These are phyloP conservation scores for Muntiacus reevesi DNA, from an alignment of 2,113 vertebrate species.

Conservation along the genomic window DNA sequence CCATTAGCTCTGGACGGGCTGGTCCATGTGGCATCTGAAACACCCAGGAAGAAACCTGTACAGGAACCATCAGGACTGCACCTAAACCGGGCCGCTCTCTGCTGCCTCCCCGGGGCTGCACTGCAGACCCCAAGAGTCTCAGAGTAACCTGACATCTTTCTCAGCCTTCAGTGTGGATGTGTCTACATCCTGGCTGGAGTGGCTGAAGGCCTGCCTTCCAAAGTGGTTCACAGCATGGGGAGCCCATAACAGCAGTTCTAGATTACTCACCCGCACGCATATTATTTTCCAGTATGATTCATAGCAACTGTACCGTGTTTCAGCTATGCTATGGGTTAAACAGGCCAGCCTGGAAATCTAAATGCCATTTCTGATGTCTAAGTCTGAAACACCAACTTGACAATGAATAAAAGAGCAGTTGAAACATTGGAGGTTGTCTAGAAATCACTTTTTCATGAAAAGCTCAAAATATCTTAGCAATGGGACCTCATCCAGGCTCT, in stretches of 20 bases:
- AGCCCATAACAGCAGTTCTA: not conserved
- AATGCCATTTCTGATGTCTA: not conserved
- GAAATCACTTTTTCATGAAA: conserved; percentile 25
- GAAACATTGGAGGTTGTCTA: not conserved
- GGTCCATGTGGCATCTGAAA: not conserved
- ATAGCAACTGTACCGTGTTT: not conserved
- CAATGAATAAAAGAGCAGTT: conserved; percentile 5
- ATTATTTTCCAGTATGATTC: not conserved
- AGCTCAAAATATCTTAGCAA: not conserved
- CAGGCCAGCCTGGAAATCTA: conserved; percentile 6
- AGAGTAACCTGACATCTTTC: not conserved
- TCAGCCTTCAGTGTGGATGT: not conserved
- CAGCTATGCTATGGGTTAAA: not conserved
- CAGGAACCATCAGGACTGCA: not conserved
- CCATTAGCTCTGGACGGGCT: not conserved
- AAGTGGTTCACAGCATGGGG: not conserved
- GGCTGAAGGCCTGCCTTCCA: not conserved
- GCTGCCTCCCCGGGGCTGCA: fast-evolving
- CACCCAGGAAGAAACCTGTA: not conserved
- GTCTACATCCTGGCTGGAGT: not conserved
- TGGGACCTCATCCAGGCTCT: not conserved
- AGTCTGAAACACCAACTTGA: conserved; percentile 24
- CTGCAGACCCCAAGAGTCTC: not conserved
- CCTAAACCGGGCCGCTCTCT: fast-evolving
- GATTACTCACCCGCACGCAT: not conserved